Evolutionary conservation across 2,888 invertebrate genomes (phyloP).

Genomic region (Bugulina stolonifera): DNA sequence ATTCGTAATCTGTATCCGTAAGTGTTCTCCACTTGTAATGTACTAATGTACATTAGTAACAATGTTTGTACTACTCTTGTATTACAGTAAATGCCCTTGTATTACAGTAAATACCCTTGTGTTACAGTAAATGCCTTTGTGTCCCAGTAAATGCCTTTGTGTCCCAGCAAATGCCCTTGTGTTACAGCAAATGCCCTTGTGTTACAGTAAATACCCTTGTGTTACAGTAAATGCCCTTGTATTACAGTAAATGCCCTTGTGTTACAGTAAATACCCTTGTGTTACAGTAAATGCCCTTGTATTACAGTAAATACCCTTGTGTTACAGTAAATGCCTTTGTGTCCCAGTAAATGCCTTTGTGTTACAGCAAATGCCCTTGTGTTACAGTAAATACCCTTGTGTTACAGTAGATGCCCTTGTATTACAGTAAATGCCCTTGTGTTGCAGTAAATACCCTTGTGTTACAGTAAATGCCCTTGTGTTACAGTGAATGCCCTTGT

Average conservation of each 20-base stretch:
- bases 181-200: slow-evolving; percentile 16
- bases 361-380: slow-evolving; percentile 16
- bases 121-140: slow-evolving; percentile 12
- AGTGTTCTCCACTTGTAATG: background rate
- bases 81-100: slow-evolving; percentile 16
- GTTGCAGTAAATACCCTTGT: too few species aligned
- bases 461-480: slow-evolving; percentile 16
- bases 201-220: too few species aligned
- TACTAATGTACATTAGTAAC: background rate
- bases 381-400: too few species aligned
- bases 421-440: slow-evolving; percentile 16
- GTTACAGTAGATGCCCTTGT: slow-evolving; percentile 10
- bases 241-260: too few species aligned
- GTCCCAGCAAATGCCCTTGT: too few species aligned
- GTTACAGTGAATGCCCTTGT: too few species aligned
- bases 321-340: slow-evolving; percentile 12
- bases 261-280: slow-evolving; percentile 10
- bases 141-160: too few species aligned
- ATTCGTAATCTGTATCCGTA: background rate
- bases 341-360: too few species aligned
- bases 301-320: too few species aligned
- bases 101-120: too few species aligned
- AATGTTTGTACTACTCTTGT: too few species aligned
- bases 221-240: slow-evolving; percentile 16
- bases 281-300: slow-evolving; percentile 16